phyloP scores from a whole-genome alignment of 92 coral and sea anemone species.

The Palythoa heliodiscus region DNA sequence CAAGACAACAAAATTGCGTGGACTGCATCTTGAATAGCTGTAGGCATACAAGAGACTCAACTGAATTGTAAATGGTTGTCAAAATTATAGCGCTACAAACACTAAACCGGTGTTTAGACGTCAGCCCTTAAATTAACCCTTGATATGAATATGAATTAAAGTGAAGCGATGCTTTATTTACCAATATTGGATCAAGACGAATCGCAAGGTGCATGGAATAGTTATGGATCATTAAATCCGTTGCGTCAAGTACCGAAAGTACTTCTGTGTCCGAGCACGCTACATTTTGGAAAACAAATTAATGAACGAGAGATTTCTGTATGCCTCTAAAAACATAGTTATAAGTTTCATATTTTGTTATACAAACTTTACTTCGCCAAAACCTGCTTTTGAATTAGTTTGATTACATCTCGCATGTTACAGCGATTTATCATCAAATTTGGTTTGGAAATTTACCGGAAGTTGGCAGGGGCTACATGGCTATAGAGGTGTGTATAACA shows the following conservation, averaged over 20 bases:
- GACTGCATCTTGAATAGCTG: slow-evolving; percentile 6
- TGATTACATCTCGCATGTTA: neutral
- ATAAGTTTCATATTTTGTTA: neutral
- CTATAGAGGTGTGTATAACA: neutral
- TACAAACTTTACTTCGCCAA: neutral
- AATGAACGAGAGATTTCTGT: slow-evolving; percentile 1
- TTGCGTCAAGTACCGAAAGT: slow-evolving; percentile 28
- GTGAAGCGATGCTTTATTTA: slow-evolving; percentile 22
- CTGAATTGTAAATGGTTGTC: neutral
- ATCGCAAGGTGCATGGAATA: slow-evolving; percentile 22
- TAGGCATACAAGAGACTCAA: neutral
- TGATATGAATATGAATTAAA: slow-evolving; percentile 12
- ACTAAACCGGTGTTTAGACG: slow-evolving; percentile 19
- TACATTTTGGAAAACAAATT: slow-evolving; percentile 23
- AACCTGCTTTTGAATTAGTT: neutral
- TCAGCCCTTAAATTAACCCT: slow-evolving; percentile 27
- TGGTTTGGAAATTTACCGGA: neutral
- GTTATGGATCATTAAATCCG: slow-evolving; percentile 16
- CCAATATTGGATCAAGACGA: slow-evolving; percentile 22
- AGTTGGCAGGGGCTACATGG: neutral
- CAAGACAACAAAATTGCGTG: neutral
- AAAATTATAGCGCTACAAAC: slow-evolving; percentile 11
- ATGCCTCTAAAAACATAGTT: neutral
- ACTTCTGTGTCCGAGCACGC: slow-evolving; percentile 22
- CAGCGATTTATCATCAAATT: neutral